Conservation (phyloP, 2,888 invertebrate species). For the Ochlodes sylvanus region DNA sequence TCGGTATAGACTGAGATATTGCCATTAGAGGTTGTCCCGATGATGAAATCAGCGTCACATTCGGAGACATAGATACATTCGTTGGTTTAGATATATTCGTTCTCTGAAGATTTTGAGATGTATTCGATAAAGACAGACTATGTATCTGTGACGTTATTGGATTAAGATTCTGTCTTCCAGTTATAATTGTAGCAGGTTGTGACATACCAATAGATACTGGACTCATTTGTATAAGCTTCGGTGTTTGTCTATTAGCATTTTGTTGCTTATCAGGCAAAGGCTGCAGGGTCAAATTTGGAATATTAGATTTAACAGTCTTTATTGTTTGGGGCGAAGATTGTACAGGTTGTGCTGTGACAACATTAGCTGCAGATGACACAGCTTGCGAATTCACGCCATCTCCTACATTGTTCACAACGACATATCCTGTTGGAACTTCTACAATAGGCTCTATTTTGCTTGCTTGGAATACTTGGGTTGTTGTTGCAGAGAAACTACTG, state of each 20-base stretch:
- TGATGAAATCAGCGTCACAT: constrained; percentile 76
- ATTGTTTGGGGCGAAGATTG: constrained; percentile 72
- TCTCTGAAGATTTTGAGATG: constrained; percentile 69
- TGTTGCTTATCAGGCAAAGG: constrained; percentile 75
- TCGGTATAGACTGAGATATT: constrained; percentile 75
- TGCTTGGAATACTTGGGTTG: constrained; percentile 93
- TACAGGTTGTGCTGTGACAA: constrained; percentile 73
- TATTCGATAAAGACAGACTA: constrained; percentile 70
- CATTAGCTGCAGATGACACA: constrained; percentile 70
- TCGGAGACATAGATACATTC: constrained; percentile 74
- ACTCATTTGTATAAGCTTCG: constrained; percentile 79
- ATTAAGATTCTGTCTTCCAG: constrained; percentile 73
- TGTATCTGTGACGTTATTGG: constrained; percentile 81
- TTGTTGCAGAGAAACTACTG: constrained; percentile 93
- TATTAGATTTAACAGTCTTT: constrained; percentile 71
- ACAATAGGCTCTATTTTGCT: constrained; percentile 93
- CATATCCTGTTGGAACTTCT: constrained; percentile 90
- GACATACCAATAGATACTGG: constrained; percentile 63
- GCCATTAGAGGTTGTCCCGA: constrained; percentile 80
- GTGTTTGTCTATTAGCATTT: constrained; percentile 69
- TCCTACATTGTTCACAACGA: constrained; percentile 87
- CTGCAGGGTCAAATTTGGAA: constrained; percentile 79
- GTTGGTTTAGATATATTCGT: constrained; percentile 65
- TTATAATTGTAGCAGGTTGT: constrained; percentile 65
- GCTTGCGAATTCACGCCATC: constrained; percentile 72